Conservation (phyloP, 2,113 vertebrate genomes). For the Semicossyphus pulcher region DNA sequence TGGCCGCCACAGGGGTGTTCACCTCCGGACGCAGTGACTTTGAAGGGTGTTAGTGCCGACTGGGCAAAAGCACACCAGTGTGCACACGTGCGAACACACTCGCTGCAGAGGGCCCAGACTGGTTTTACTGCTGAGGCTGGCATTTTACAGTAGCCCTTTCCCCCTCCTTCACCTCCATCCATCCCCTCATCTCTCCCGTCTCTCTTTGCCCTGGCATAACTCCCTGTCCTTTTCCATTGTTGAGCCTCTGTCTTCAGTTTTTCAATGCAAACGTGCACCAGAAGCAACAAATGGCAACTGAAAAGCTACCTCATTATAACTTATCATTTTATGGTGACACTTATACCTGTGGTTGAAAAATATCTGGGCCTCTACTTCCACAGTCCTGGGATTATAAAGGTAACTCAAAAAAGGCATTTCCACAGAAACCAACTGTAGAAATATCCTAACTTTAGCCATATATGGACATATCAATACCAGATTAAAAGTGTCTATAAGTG, state of each 20-base stretch:
- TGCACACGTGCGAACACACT: conserved; percentile 65
- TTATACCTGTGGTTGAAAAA: background rate
- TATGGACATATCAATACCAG: conserved; percentile 29
- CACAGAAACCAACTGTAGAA: background rate
- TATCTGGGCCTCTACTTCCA: background rate
- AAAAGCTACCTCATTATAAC: no score
- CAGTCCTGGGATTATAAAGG: background rate
- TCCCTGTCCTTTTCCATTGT: conserved; percentile 29
- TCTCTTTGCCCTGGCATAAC: conserved; percentile 14
- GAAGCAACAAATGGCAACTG: background rate
- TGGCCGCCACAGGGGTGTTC: conserved; percentile 51
- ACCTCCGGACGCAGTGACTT: conserved; percentile 76
- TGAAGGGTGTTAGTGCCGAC: conserved; percentile 79
- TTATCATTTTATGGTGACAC: no score
- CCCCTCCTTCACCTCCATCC: conserved; percentile 48
- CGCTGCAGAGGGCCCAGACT: conserved; percentile 70
- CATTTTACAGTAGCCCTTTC: conserved; percentile 35
- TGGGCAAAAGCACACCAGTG: conserved; percentile 68
- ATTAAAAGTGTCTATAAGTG: conserved; percentile 59
- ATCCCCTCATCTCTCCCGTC: conserved; percentile 27
- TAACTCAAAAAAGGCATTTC: background rate
- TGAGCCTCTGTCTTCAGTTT: background rate
- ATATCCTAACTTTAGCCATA: background rate
- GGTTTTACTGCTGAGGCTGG: conserved; percentile 73
- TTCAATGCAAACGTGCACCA: background rate